Evolutionary conservation across 2,113 vertebrate species (phyloP).

Genomic region (Corythornis madagascariensis): DNA sequence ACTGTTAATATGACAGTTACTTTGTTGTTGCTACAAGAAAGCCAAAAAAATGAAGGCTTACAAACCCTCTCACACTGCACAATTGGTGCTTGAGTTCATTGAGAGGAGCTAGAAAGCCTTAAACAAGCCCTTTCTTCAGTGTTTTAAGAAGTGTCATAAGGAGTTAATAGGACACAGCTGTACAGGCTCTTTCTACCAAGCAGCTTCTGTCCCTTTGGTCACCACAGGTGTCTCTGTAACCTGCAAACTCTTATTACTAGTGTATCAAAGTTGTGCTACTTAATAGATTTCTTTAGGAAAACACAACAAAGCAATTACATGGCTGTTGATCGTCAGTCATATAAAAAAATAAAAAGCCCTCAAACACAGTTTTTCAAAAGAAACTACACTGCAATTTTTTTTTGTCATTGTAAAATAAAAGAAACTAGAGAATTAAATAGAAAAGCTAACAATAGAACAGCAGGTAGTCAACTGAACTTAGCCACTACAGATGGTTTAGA

Average conservation of each 20-base stretch:
- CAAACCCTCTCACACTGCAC: slow-evolving; percentile 63
- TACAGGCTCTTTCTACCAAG: slow-evolving; percentile 79
- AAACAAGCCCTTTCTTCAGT: slow-evolving; percentile 78
- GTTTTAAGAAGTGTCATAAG: slow-evolving; percentile 81
- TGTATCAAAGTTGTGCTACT: slow-evolving; percentile 89
- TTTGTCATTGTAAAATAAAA: slow-evolving; percentile 88
- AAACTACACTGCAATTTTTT: slow-evolving; percentile 82
- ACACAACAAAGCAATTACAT: slow-evolving; percentile 88
- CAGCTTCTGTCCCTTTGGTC: slow-evolving; percentile 83
- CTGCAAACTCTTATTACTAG: slow-evolving; percentile 86
- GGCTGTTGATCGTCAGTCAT: slow-evolving; percentile 82
- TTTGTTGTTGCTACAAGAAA: slow-evolving; percentile 36
- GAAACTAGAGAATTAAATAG: slow-evolving; percentile 82
- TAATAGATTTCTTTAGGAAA: slow-evolving; percentile 87
- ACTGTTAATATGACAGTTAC: slow-evolving; percentile 55
- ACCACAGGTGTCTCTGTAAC: slow-evolving; percentile 85
- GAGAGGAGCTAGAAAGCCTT: slow-evolving; percentile 74
- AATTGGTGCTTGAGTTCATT: slow-evolving; percentile 54
- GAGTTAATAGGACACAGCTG: slow-evolving; percentile 86
- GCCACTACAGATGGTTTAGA: slow-evolving; percentile 85
- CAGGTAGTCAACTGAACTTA: slow-evolving; percentile 80
- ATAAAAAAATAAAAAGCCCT: slow-evolving; percentile 64
- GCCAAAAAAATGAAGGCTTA: slow-evolving; percentile 54
- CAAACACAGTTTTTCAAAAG: slow-evolving; percentile 83
- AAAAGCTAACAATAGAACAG: slow-evolving; percentile 81